Evolutionary conservation across 2,888 invertebrate species (phyloP), one percentile per base, ranked within the genome.

Genomic region (Caenorhabditis sp.): DNA sequence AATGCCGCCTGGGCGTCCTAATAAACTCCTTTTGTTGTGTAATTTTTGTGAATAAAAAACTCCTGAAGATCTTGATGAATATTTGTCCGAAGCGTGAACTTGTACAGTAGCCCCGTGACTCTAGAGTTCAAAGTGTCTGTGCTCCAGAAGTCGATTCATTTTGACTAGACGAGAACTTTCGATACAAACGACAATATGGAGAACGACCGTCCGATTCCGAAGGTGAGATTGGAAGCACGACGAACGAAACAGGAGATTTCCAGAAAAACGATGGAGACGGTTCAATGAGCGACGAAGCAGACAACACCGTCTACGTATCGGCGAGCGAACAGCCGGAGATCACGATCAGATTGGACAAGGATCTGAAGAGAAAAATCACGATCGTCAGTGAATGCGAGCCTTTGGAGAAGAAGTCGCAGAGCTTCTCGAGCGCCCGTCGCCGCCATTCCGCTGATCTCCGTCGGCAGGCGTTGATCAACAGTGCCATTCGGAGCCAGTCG

Each of bases 291-390:
- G 55, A 30, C 20, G 46, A 65, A 1, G 66, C n/a, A n/a, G n/a
- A n/a, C n/a, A n/a, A 58, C 1, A 50, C 58, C 15, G 11, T 68
- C 0, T 68, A 58, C 17, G 27, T 68, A 4, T 27, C 66, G 9
- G 58, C 66, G n/a, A 17, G 17, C 9, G 66, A 68, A 15, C 37
- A 56, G 7, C 43, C 26, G 9, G 68, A 75, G 26, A 65, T 73
- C 9, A 73, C 73, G 7, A 50, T 70, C 32, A 24, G 48, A 15
- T 43, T 74, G 35, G 66, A 74, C 9, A 24, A 48, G 20, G 56
- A 75, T 7, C 22, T 50, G 27, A 75, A 70, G 22, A 43, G 75
- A 27, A 68, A 68, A 35, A 74, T 74, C 66, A 74, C 74, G 22
- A 74, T 74, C 22, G 62, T 74, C 45, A 65, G 59, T 27, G 74